Conservation (phyloP, 2,888 invertebrate genomes). For the Anagyrus pseudococci region DNA sequence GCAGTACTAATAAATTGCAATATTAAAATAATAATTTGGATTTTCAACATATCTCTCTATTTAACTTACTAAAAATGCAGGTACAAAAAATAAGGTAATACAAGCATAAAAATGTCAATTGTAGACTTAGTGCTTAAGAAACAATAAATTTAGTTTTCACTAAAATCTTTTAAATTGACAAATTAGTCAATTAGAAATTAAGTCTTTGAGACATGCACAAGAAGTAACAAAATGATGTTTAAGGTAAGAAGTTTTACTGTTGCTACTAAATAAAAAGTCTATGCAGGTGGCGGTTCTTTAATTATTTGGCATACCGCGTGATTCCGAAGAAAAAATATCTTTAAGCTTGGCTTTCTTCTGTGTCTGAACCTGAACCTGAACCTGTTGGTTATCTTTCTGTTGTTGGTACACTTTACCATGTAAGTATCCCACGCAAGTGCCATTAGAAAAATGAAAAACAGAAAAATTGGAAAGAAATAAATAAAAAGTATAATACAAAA, state of each 20-base stretch:
- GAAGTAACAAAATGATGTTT: slow-evolving; percentile 28
- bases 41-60: neutral
- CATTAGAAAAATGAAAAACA: slow-evolving; percentile 46
- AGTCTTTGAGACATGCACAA: slow-evolving; percentile 37
- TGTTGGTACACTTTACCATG: slow-evolving; percentile 77
- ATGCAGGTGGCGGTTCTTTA: slow-evolving; percentile 49
- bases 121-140: slow-evolving; percentile 32
- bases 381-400: slow-evolving; percentile 65
- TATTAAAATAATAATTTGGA: neutral
- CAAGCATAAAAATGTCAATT: slow-evolving; percentile 34
- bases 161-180: slow-evolving; percentile 35
- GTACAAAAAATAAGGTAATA: slow-evolving; percentile 20
- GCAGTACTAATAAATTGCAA: neutral
- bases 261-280: slow-evolving; percentile 43
- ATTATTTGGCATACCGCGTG: slow-evolving; percentile 69
- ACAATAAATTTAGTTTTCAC: slow-evolving; percentile 33
- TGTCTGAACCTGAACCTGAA: slow-evolving; percentile 53
- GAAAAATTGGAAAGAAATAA: slow-evolving; percentile 21
- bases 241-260: slow-evolving; percentile 4
- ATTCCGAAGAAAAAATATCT: slow-evolving; percentile 85
- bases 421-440: slow-evolving; percentile 53
- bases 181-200: slow-evolving; percentile 37
- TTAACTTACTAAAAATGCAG: slow-evolving; percentile 29
- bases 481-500: slow-evolving; percentile 4
- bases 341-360: slow-evolving; percentile 86